Percentiles rank a stretch among this genome's conserved stretches.
These are phyloP conservation scores for Paguma larvata DNA, from an alignment of 2,797 vertebrate genomes.

Conservation along the genomic window DNA sequence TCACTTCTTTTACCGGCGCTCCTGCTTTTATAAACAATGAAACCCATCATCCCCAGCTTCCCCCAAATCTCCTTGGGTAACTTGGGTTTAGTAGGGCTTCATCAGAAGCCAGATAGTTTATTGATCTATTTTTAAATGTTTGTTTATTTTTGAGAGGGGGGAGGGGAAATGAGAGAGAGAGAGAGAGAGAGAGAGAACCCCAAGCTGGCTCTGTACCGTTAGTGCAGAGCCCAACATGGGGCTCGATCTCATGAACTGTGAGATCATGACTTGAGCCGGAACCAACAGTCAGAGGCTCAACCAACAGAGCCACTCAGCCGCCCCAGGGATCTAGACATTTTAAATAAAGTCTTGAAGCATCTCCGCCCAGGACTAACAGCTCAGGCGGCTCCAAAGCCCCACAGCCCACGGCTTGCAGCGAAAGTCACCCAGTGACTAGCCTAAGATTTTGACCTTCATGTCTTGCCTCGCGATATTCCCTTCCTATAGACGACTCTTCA, in stretches of 20 bases:
- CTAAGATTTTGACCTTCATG: neutral
- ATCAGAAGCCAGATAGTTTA: neutral
- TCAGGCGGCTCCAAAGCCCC: neutral
- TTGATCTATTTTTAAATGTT: too few species aligned
- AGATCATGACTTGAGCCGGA: too few species aligned
- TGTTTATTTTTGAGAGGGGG: too few species aligned
- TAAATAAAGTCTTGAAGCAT: conserved; percentile 89
- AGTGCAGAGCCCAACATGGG: too few species aligned
- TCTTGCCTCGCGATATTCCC: neutral
- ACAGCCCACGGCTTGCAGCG: neutral
- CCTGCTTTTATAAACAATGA: conserved; percentile 92
- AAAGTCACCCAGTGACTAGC: neutral
- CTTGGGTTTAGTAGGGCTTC: conserved; percentile 31
- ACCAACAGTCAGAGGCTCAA: too few species aligned
- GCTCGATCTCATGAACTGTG: too few species aligned
- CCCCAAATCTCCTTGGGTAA: conserved; percentile 91
- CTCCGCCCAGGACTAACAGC: conserved; percentile 77
- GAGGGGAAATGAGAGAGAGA: too few species aligned
- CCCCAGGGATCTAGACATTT: neutral
- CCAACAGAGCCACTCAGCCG: too few species aligned
- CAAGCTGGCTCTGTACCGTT: too few species aligned
- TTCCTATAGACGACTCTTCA: neutral
- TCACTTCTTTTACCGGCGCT: conserved; percentile 90
- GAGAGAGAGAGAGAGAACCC: too few species aligned
- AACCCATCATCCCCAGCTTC: conserved; percentile 88